A percentile compares a stretch with the other conserved stretches of the same genome.
phyloP scores from a whole-genome alignment of 1,140 invertebrate species.

The Sitodiplosis mosellana region DNA sequence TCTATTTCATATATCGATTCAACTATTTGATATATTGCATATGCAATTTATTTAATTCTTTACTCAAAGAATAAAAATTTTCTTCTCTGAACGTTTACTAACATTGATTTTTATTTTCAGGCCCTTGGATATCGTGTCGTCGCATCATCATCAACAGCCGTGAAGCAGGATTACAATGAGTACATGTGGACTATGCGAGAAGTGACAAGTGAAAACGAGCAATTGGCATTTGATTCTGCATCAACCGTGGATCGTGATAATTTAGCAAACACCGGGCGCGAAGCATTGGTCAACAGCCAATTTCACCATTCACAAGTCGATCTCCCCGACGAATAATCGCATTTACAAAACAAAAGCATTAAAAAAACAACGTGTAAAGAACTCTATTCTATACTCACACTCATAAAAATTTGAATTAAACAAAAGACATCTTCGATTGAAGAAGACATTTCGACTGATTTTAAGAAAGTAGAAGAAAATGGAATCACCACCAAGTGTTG shows the following conservation, averaged over 20 bases:
- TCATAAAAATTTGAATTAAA: too few species aligned
- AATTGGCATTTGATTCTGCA: conserved; percentile 31
- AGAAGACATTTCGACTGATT: too few species aligned
- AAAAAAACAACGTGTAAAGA: too few species aligned
- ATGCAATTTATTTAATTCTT: too few species aligned
- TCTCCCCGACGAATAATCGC: conserved; percentile 17
- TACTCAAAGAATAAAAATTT: too few species aligned
- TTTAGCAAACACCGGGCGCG: conserved; percentile 28
- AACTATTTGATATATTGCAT: too few species aligned
- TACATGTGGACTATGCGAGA: conserved; percentile 86
- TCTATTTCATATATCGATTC: too few species aligned
- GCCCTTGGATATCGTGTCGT: conserved; percentile 72
- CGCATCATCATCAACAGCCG: conserved; percentile 61
- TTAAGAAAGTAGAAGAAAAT: not conserved
- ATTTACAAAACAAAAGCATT: not conserved
- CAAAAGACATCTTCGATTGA: too few species aligned
- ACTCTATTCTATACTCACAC: too few species aligned
- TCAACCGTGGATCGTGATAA: conserved; percentile 37
- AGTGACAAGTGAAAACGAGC: conserved; percentile 65
- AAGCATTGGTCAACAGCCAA: conserved; percentile 10
- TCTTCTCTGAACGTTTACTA: too few species aligned
- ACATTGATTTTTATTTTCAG: too few species aligned
- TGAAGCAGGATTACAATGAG: conserved; percentile 72
- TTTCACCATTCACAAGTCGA: conserved; percentile 20
- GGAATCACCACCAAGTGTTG: conserved; percentile 13